Percentiles rank a stretch among this genome's conserved stretches.
phyloP scores from a whole-genome alignment of 2,888 invertebrate genomes.

The Pocota personata region DNA sequence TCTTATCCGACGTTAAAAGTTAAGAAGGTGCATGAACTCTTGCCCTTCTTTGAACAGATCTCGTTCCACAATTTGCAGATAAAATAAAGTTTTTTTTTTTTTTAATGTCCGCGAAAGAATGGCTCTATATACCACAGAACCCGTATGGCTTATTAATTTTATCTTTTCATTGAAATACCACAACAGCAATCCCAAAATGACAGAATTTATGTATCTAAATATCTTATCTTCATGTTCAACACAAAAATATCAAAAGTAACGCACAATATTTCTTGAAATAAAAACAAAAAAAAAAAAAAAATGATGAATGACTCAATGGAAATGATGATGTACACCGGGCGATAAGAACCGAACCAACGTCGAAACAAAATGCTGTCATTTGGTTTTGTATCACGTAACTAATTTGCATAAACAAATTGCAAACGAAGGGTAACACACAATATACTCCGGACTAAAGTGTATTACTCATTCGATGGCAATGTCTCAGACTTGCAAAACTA shows the following conservation, averaged over 20 bases:
- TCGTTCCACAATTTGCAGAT: not conserved
- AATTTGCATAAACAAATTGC: conserved; percentile 57
- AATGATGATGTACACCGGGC: conserved; percentile 21
- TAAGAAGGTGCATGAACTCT: too few species aligned
- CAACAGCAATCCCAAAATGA: not conserved
- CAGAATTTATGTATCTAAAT: conserved; percentile 1
- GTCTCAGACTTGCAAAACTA: conserved; percentile 31
- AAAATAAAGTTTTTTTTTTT: not conserved
- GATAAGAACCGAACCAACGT: conserved; percentile 30
- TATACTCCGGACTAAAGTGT: conserved; percentile 22
- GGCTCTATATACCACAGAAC: not conserved
- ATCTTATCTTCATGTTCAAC: not conserved
- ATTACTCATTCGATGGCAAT: conserved; percentile 43
- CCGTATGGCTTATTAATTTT: not conserved
- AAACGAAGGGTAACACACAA: conserved; percentile 47
- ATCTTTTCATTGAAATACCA: conserved; percentile 5
- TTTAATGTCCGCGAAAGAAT: not conserved
- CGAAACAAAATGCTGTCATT: conserved; percentile 47
- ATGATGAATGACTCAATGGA: conserved; percentile 52
- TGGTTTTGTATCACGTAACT: conserved; percentile 60
- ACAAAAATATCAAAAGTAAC: not conserved
- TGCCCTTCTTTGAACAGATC: too few species aligned
- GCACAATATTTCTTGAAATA: not conserved
- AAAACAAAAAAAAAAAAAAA: conserved; percentile 1
- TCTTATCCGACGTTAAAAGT: too few species aligned